A percentile compares a stretch with the other conserved stretches of the same genome.
phyloP scores from a whole-genome alignment of 2,888 invertebrate genomes.

The Andrena chrysosceles region DNA sequence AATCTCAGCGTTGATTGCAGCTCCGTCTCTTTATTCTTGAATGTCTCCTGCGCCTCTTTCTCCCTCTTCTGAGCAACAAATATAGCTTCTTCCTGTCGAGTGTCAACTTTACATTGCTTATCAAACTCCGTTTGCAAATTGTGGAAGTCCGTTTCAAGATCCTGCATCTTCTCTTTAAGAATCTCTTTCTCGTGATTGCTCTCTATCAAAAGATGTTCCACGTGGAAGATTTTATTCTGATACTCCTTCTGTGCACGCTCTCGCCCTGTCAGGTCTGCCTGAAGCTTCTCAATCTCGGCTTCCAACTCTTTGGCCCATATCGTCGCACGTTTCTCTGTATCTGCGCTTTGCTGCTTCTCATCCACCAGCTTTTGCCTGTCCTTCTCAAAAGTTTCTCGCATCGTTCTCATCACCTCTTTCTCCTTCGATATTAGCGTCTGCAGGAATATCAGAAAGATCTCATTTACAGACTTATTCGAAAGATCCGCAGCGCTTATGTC shows the following conservation, averaged over 20 bases:
- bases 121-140: conserved; percentile 74
- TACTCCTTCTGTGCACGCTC: conserved; percentile 66
- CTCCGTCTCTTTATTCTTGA: conserved; percentile 75
- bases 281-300: conserved; percentile 77
- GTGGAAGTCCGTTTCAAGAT: conserved; percentile 75
- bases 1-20: conserved; percentile 69
- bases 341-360: conserved; percentile 73
- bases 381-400: conserved; percentile 69
- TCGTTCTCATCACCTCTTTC: conserved; percentile 74
- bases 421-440: conserved; percentile 78
- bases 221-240: conserved; percentile 59
- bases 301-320: conserved; percentile 80
- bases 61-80: conserved; percentile 78
- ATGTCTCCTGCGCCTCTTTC: conserved; percentile 65
- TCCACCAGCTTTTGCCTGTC: conserved; percentile 74
- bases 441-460: conserved; percentile 77
- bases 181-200: conserved; percentile 74
- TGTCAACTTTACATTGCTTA: conserved; percentile 61
- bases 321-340: conserved; percentile 74
- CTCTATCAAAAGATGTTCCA: conserved; percentile 75
- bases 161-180: conserved; percentile 72
- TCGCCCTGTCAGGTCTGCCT: conserved; percentile 72
- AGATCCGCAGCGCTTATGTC: conserved; percentile 46
- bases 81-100: conserved; percentile 57
- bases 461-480: conserved; percentile 66